These are phyloP conservation scores for Drosophila teissieri DNA, from an alignment of 1,140 invertebrate species.

Conservation along the genomic window DNA sequence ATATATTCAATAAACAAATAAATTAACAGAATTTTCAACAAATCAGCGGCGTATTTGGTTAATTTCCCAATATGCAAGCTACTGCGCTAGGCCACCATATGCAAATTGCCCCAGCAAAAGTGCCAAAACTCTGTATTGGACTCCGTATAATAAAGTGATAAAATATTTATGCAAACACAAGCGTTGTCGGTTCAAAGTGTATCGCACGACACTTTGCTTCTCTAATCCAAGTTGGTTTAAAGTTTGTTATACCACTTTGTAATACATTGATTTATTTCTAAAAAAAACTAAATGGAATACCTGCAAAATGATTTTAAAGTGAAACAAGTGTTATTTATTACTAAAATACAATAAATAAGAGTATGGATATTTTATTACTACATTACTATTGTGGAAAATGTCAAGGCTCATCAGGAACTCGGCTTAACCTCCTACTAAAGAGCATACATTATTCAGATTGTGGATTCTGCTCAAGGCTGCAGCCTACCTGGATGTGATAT, in stretches of 20 bases:
- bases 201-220: neutral
- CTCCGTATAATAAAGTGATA: slow-evolving; percentile 70
- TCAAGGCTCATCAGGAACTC: neutral
- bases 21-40: slow-evolving; percentile 65
- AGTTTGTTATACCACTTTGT: neutral
- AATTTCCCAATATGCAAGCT: slow-evolving; percentile 60
- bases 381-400: no score
- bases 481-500: slow-evolving; percentile 54
- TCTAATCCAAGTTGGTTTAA: slow-evolving; percentile 1
- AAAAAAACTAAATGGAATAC: no score
- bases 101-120: slow-evolving; percentile 47
- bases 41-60: slow-evolving; percentile 72
- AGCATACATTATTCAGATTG: slow-evolving; percentile 26
- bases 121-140: slow-evolving; percentile 42
- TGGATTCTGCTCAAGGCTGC: slow-evolving; percentile 9
- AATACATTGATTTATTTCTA: no score
- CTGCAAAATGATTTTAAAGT: no score
- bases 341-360: no score
- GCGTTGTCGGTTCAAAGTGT: neutral
- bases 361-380: no score
- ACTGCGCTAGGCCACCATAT: slow-evolving; percentile 33
- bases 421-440: slow-evolving; percentile 5
- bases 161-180: slow-evolving; percentile 61
- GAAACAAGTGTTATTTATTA: no score
- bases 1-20: slow-evolving; percentile 71